These are phyloP conservation scores for Babylonia areolata DNA, from an alignment of 1,140 invertebrate species.

Conservation along the genomic window DNA sequence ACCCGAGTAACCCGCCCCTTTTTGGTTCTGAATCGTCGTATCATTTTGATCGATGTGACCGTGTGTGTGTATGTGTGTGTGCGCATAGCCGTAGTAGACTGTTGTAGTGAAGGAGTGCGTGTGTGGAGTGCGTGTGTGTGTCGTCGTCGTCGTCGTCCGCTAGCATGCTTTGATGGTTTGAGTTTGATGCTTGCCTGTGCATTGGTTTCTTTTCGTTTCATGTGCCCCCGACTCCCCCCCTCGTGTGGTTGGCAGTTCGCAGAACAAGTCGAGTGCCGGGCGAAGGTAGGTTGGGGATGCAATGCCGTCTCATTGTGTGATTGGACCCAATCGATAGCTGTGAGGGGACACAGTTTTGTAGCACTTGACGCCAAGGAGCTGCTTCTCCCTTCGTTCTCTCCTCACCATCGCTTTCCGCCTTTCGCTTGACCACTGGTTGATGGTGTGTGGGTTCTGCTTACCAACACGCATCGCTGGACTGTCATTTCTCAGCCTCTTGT, in stretches of 20 bases:
- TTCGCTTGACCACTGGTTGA: neutral
- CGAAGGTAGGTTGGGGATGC: slow-evolving; percentile 31
- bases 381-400: neutral
- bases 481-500: too few relatives aligned
- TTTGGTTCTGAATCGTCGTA: slow-evolving; percentile 1
- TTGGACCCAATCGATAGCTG: neutral
- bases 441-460: neutral
- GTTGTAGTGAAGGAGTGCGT: neutral
- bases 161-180: slow-evolving; percentile 2
- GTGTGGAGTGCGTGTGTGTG: neutral
- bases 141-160: neutral
- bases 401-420: too few relatives aligned
- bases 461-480: too few relatives aligned
- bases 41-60: neutral
- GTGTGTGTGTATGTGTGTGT: slow-evolving; percentile 1
- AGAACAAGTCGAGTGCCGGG: slow-evolving; percentile 31
- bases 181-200: slow-evolving; percentile 30
- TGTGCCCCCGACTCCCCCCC: neutral
- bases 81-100: neutral
- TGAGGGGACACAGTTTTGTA: too few relatives aligned
- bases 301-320: neutral
- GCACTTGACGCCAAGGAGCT: too few relatives aligned
- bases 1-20: slow-evolving; percentile 22
- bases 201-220: slow-evolving; percentile 42
- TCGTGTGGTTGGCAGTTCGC: slow-evolving; percentile 29